Evolutionary conservation across 2,113 vertebrate species (phyloP), one percentile per base, ranked within the genome.

Genomic region (Taxidea taxus): DNA sequence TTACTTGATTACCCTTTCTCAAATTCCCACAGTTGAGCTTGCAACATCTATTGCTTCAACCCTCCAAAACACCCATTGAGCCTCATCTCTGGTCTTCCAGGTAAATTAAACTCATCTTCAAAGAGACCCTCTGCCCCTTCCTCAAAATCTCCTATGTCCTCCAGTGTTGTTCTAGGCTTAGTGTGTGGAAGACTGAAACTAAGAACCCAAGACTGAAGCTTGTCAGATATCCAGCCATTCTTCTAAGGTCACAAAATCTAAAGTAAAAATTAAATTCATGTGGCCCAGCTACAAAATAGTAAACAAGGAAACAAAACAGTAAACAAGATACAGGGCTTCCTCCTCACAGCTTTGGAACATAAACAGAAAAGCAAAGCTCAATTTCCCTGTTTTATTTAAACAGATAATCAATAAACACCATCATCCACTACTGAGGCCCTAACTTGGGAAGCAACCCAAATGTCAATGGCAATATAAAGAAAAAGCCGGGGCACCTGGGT

Each of bases 241-340:
- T 84, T 96, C 47, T 68, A 31, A 95, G 51, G 58, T 42, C 49
- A 62, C 31, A 94, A 87, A 90, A 93, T 56, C 82, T 56, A 83
- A 84, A 64, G 27, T 54, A 95, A 86, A 64, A 72, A 92, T 47
- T 64, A 95, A 92, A 92, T n/a, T 77, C 15, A 70, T 54, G 27
- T 12, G 31, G 23, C 16, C 47, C 7, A 66, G 18, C 16, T 66
- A 68, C 23, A 66, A 44, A 58, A 34, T n/a, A 66, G 21, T 84
- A 15, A 68, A 64, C 5, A 64, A 62, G 39, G 78, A 39, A 72
- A 72, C 68, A 39, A 44, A 58, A 37, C n/a, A 72, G 21, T 75
- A 16, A 75, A 58, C 7, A 60, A 72, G 31, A 90, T 16, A 21
- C 20, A 66, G 21, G 31, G 16, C 5, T 68, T 25, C 25, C 34